Percentiles rank a stretch among this genome's conserved stretches.
These are phyloP conservation scores for Dyspetes luteomarginatus DNA, from an alignment of 2,888 invertebrate genomes.

Conservation along the genomic window DNA sequence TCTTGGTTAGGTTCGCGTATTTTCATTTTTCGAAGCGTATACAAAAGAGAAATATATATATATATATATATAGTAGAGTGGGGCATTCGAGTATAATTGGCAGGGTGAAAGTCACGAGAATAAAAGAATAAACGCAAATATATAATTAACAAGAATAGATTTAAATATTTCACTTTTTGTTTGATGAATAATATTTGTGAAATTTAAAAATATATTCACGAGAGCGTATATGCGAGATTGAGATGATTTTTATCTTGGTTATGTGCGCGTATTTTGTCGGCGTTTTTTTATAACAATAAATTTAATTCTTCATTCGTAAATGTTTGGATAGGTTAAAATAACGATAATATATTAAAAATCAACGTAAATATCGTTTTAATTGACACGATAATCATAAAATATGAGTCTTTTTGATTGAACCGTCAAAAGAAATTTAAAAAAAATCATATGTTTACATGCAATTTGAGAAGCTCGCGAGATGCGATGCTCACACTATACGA, in stretches of 20 bases:
- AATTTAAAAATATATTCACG: no score
- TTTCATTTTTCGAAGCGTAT: neutral
- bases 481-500: neutral
- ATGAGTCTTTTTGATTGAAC: neutral
- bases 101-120: neutral
- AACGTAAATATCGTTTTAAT: neutral
- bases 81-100: neutral
- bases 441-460: slow-evolving; percentile 54
- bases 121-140: no score
- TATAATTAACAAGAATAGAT: no score
- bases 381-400: no score
- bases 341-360: neutral
- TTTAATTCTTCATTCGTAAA: no score
- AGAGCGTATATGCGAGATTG: no score
- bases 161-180: no score
- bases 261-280: no score
- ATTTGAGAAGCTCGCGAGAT: slow-evolving; percentile 13
- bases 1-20: slow-evolving; percentile 11
- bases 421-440: neutral
- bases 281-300: no score
- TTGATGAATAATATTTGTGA: no score
- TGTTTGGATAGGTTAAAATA: neutral
- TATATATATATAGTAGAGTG: neutral
- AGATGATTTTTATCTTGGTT: no score
- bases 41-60: neutral